Evolutionary conservation across 1,140 invertebrate species (phyloP), one percentile per base, ranked within the genome.

Genomic region (Bombus consobrinus): DNA sequence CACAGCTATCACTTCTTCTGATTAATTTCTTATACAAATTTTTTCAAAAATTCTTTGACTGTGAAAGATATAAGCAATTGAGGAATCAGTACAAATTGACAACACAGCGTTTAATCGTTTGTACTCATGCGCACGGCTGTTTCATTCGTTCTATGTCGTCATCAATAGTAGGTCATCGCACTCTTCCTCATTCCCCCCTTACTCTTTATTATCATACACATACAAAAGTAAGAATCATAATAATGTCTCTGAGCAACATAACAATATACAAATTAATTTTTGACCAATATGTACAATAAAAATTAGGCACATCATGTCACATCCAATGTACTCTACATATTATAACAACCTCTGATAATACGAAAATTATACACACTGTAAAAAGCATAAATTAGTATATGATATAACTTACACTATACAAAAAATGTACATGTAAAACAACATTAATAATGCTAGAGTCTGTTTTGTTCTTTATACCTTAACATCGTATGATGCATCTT

Each of bases 151-250:
- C 86, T 88, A 68, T 86, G 86, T 84, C 89, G 87, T 86, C 90
- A 90, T 90, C 90, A 74, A 79, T 84, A 88, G 62, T 79, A 83
- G 89, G 87, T 90, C 89, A 90, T 90, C 87, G 89, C 78, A 89
- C 89, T 90, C 78, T 87, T 78, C 78, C 81, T 86, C 84, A 62
- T 73, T 72, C 34, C 69, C 47, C 81, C 76, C 87, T 82, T 66
- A 68, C 73, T 81, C 77, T 90, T 87, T 87, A 80, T 89, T 86
- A 59, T 68, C 62, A 25, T 37, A 57, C 75, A 85, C 37, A 85
- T 47, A 72, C 57, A 75, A 90, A 90, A 89, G 81, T 87, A 85
- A 89, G 74, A 73, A 80, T 75, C 62, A 87, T 75, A 87, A 76
- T 73, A 75, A 64, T 59, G 62, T 64, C 34, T 64, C 32, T 57